Evolutionary conservation across 1,140 invertebrate genomes (phyloP).

Genomic region (Drosophila navojoa): DNA sequence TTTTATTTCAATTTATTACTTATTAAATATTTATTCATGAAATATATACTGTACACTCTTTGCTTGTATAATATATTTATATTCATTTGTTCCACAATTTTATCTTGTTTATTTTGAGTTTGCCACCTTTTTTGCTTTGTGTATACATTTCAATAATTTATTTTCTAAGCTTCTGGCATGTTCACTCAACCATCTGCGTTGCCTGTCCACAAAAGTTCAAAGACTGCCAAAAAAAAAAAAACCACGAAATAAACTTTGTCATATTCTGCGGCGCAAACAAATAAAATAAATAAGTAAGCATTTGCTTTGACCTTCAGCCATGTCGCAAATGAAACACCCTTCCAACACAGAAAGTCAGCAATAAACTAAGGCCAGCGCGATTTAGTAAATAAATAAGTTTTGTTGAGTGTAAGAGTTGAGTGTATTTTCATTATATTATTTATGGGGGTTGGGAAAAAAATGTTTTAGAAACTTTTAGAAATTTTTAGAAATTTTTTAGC

Average conservation of each 20-base stretch:
- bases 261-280: constrained; percentile 40
- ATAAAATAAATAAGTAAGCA: background rate
- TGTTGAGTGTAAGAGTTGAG: too few species aligned
- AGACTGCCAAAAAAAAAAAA: constrained; percentile 35
- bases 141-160: constrained; percentile 12
- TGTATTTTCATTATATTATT: too few species aligned
- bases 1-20: too few species aligned
- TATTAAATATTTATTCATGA: too few species aligned
- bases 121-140: background rate
- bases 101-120: background rate
- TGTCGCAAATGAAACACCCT: constrained; percentile 8
- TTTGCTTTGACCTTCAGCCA: background rate
- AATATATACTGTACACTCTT: too few species aligned
- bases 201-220: constrained; percentile 19
- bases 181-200: constrained; percentile 51
- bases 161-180: constrained; percentile 37
- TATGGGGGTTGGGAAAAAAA: too few species aligned
- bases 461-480: too few species aligned
- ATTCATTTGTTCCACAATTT: too few species aligned
- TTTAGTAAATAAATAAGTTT: too few species aligned
- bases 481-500: too few species aligned
- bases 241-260: constrained; percentile 66
- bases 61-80: too few species aligned
- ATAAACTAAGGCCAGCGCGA: too few species aligned
- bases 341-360: background rate